A percentile compares a stretch with the other conserved stretches of the same genome.
Evolutionary conservation across 2,797 vertebrate genomes (phyloP).

Genomic region (Hydrophis major): DNA sequence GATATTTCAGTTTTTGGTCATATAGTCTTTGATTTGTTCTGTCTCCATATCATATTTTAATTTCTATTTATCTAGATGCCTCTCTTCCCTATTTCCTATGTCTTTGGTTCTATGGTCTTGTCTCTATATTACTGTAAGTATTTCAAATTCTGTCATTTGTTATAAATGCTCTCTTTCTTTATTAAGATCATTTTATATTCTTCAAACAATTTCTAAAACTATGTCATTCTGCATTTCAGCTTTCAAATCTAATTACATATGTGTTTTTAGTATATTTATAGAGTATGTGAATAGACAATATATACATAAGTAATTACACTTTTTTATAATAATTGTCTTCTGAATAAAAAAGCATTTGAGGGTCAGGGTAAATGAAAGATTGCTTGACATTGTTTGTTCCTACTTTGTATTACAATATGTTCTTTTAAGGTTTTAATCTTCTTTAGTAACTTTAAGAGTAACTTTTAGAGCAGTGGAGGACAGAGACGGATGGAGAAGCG

Average conservation of each 20-base stretch:
- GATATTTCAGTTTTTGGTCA: not conserved
- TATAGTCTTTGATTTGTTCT: not conserved
- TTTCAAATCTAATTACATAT: not conserved
- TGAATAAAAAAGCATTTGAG: not conserved
- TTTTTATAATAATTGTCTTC: not conserved
- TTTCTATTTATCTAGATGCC: not conserved
- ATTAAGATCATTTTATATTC: not conserved
- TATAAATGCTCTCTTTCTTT: not conserved
- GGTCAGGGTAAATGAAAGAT: not conserved
- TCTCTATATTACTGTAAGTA: not conserved
- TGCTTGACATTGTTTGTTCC: not conserved
- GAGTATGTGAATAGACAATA: not conserved
- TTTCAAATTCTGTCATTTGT: not conserved
- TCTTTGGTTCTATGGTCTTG: not conserved
- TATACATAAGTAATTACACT: not conserved
- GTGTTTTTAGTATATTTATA: not conserved
- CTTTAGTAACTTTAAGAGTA: not conserved
- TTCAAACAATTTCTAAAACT: not conserved
- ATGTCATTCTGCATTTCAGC: not conserved
- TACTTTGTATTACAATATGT: not conserved
- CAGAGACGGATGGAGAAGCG: too few species aligned
- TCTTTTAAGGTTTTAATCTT: not conserved
- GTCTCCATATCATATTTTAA: not conserved
- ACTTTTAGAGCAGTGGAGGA: too few species aligned
- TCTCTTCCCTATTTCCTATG: not conserved